Percentiles rank a stretch among this genome's conserved stretches.
phyloP scores from a whole-genome alignment of 2,113 vertebrate species.

The Anolis carolinensis region DNA sequence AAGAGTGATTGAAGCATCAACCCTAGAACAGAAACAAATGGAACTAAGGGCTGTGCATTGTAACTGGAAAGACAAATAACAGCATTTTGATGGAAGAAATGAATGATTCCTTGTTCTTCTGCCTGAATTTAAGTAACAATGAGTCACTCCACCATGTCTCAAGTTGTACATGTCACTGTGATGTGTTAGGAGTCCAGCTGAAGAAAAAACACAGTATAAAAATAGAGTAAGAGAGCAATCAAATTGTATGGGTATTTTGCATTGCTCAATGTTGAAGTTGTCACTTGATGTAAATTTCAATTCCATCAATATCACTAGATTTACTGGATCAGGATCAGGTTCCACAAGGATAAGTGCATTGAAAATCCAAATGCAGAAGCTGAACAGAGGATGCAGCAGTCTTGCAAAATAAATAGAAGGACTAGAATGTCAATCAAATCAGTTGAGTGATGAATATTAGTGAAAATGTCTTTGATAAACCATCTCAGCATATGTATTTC shows the following conservation, averaged over 20 bases:
- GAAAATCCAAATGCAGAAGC: not conserved
- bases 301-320: not conserved
- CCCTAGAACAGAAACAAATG: not conserved
- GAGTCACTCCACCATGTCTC: not conserved
- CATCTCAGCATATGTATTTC: not conserved
- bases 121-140: not conserved
- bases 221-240: not conserved
- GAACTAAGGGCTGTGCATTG: not conserved
- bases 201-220: not conserved
- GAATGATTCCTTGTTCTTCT: too few relatives aligned
- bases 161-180: not conserved
- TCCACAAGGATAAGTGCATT: not conserved
- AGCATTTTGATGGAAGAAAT: not conserved
- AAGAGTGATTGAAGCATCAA: not conserved
- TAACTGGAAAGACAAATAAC: not conserved
- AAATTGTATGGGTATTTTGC: not conserved
- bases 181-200: not conserved
- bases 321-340: not conserved
- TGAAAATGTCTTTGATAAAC: not conserved
- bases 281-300: rapidly evolving
- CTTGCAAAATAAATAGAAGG: not conserved
- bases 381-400: not conserved
- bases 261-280: not conserved
- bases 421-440: not conserved
- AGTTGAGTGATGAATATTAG: not conserved